Evolutionary conservation across 2,113 vertebrate genomes (phyloP).

Genomic region (Notechis scutatus): DNA sequence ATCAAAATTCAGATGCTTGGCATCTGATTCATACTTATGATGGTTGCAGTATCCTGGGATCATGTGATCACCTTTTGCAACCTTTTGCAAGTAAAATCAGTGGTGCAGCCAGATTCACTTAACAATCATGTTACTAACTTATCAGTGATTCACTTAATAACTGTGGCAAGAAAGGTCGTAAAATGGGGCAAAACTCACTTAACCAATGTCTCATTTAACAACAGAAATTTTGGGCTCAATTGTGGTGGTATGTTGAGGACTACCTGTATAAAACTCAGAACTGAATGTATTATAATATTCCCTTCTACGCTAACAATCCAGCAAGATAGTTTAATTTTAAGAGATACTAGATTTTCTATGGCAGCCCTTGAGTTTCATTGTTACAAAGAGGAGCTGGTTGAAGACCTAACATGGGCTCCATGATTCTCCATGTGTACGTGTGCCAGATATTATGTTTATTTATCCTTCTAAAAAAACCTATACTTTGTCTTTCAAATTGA

Average conservation of each 20-base stretch:
- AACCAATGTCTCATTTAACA: background rate
- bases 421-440: background rate
- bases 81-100: background rate
- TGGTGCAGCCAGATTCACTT: background rate
- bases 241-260: background rate
- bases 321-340: background rate
- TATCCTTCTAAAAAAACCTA: background rate
- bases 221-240: background rate
- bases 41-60: background rate
- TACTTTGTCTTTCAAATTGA: background rate
- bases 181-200: background rate
- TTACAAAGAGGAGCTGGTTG: background rate
- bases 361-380: background rate
- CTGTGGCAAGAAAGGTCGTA: background rate
- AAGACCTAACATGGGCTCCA: background rate
- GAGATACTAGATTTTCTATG: no score
- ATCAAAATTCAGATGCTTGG: background rate
- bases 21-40: background rate
- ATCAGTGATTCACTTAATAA: background rate
- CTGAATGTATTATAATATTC: background rate
- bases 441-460: background rate
- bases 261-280: background rate
- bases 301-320: background rate
- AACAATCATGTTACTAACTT: background rate
- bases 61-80: background rate